These are phyloP conservation scores for human (Homo sapiens) DNA, from an alignment of 2,113 vertebrate genomes.

Conservation along the genomic window DNA sequence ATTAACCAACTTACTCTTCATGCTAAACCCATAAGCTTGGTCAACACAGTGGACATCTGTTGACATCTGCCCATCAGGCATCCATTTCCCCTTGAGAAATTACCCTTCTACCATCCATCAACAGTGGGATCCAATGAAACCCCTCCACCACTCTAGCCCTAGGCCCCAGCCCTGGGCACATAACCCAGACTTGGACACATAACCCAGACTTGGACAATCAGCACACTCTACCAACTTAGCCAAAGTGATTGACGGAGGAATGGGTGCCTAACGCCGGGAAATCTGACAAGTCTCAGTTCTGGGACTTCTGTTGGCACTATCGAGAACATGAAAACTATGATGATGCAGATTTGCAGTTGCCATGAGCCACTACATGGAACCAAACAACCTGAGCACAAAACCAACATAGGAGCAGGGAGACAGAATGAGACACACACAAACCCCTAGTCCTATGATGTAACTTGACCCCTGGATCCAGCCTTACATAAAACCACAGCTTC, in stretches of 20 bases:
- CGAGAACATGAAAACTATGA: background rate
- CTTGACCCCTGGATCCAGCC: background rate
- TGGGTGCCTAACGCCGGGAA: background rate
- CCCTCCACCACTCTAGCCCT: background rate
- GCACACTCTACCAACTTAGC: background rate
- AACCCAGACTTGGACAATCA: background rate
- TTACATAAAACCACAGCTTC: background rate
- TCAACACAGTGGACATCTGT: background rate
- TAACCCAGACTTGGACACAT: background rate
- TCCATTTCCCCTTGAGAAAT: background rate
- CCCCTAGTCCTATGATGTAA: background rate
- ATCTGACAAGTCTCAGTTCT: background rate
- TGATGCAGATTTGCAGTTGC: background rate
- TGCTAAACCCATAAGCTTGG: background rate
- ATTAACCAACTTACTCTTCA: background rate
- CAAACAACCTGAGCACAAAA: background rate
- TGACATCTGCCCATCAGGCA: background rate
- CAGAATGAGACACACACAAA: background rate
- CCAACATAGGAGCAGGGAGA: background rate
- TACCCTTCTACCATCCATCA: background rate
- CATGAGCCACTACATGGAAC: background rate
- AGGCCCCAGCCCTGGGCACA: background rate
- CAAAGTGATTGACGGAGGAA: background rate
- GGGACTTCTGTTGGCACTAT: background rate
- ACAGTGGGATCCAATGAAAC: background rate